Base-by-base conservation (phyloP, 2,113 vertebrate genomes). In the Xiphias gladius region DNA sequence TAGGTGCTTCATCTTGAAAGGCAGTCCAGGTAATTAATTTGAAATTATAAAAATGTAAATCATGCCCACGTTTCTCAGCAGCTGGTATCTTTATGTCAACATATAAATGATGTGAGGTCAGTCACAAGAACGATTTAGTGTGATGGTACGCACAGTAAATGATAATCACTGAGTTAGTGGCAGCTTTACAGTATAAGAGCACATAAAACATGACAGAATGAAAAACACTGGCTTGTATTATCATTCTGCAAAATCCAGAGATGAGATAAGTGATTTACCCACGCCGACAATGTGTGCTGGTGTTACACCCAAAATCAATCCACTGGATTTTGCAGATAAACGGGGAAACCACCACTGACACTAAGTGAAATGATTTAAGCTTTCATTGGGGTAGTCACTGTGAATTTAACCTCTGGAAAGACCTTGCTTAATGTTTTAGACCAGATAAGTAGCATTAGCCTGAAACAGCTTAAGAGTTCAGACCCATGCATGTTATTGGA, bases 401-500 rank as follows among this genome's bases (percentile, higher is more conserved):
- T 80, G 79, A 91, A 82, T 91, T 90, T 78, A 88, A 83, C 85
- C 89, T 81, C 76, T 52, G 37, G 85, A 92, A 93, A 91, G 88
- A 80, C 89, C 88, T 91, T 81, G 86, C 87, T 92, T 90, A 93
- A 90, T 88, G 86, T 92, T 95, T 94, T 85, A 92, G 79, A 82
- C 79, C 86, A 88, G 86, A 93, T 93, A 93, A 94, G 93, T 93
- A 90, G 90, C 91, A 92, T 94, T 92, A 93, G 89, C 77, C 69
- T 69, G 79, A 84, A 57, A 83, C 55, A 86, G 91, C 89, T 93
- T 93, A 93, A 83, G 58, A 90, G 87, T 92, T 90, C 84, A 90
- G 81, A 68, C 35, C 72, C 66, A 75, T 88, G 80, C 67, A 77
- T 88, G 85, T 93, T 90, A 86, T 83, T 88, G 80, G 79, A 93